Percentiles rank a stretch among this genome's conserved stretches.
phyloP scores from a whole-genome alignment of 2,888 invertebrate genomes.

The Xestobium rufovillosum region DNA sequence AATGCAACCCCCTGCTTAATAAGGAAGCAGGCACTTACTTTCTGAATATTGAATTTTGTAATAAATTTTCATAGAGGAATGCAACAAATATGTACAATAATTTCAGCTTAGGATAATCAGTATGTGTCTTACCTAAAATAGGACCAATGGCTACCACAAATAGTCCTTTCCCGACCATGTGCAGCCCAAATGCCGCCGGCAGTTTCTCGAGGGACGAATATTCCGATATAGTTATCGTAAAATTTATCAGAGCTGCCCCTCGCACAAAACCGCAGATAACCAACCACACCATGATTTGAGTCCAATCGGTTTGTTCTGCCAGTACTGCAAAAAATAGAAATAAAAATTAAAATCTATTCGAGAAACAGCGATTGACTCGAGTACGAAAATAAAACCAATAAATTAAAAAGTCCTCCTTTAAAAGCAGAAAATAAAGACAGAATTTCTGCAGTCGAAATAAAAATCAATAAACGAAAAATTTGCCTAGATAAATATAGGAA shows the following conservation, averaged over 20 bases:
- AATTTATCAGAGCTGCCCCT: constrained; percentile 70
- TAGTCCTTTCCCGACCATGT: constrained; percentile 68
- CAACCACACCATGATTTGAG: constrained; percentile 59
- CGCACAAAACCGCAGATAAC: constrained; percentile 72
- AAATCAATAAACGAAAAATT: constrained; percentile 9
- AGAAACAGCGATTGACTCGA: constrained; percentile 22
- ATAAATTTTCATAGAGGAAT: too few species aligned
- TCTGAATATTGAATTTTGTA: too few species aligned
- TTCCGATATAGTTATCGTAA: constrained; percentile 71
- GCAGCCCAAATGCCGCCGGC: constrained; percentile 69
- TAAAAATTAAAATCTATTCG: constrained; percentile 20
- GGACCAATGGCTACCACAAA: constrained; percentile 65
- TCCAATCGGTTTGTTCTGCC: constrained; percentile 66
- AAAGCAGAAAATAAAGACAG: constrained; percentile 22
- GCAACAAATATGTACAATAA: too few species aligned
- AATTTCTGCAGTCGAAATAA: constrained; percentile 24
- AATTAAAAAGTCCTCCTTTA: constrained; percentile 22
- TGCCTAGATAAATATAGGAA: constrained; percentile 4
- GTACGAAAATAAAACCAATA: constrained; percentile 23
- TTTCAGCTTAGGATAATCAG: too few species aligned
- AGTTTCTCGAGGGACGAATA: constrained; percentile 62
- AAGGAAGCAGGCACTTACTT: too few species aligned
- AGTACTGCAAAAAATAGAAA: constrained; percentile 50
- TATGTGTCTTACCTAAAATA: constrained; percentile 59
- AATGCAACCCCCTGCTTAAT: too few species aligned